Percentiles rank a stretch among this genome's conserved stretches.
phyloP scores from a whole-genome alignment of 2,113 vertebrate species.

The Albula goreensis region DNA sequence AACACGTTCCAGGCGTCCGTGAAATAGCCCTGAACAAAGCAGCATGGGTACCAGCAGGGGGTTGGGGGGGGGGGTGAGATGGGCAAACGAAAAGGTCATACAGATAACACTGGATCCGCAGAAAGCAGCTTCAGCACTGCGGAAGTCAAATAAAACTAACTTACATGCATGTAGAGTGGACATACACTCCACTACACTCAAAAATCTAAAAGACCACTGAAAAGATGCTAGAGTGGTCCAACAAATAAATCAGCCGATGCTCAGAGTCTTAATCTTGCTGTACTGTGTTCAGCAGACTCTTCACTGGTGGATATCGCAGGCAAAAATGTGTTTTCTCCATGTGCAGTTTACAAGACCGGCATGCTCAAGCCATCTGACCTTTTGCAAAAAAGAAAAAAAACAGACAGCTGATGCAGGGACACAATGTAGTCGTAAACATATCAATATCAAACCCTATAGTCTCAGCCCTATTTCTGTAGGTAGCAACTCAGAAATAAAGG shows the following conservation, averaged over 20 bases:
- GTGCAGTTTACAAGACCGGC: neutral
- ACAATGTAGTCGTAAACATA: neutral
- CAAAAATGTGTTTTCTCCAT: neutral
- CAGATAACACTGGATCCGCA: conserved; percentile 35
- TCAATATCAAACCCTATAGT: neutral
- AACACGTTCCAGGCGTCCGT: conserved; percentile 98
- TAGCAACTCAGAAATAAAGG: neutral
- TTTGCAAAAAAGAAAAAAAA: neutral
- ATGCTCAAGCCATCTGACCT: neutral
- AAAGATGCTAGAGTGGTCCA: neutral
- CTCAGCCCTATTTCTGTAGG: neutral
- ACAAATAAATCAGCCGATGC: too few species aligned
- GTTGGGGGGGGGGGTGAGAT: conserved; percentile 41
- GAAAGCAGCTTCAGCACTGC: neutral
- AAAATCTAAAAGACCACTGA: neutral
- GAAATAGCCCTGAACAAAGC: conserved; percentile 95
- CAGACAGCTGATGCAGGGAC: neutral
- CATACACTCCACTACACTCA: neutral
- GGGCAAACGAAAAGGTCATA: conserved; percentile 64
- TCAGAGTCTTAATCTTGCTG: neutral
- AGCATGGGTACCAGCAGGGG: conserved; percentile 65
- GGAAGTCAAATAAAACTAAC: neutral
- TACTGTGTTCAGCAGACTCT: neutral
- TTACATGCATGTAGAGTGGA: neutral
- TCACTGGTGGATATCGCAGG: neutral